phyloP scores from a whole-genome alignment of 2,888 invertebrate species.

The Kryphioiulus occultus region DNA sequence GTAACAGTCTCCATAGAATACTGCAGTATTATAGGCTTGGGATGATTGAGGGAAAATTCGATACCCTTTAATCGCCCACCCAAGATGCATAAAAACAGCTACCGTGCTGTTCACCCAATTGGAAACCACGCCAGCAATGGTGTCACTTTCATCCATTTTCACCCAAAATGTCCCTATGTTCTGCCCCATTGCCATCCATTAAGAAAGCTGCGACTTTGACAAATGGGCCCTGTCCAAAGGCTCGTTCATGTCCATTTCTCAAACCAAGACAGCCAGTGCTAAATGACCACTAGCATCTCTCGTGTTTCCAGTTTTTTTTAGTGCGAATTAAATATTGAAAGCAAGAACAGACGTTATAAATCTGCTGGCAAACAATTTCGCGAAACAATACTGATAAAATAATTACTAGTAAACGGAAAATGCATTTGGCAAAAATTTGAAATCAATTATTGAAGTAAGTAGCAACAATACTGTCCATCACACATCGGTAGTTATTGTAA shows the following conservation, averaged over 20 bases:
- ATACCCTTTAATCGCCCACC: background rate
- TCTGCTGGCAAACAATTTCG: background rate
- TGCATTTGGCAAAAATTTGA: background rate
- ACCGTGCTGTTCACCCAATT: background rate
- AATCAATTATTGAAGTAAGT: background rate
- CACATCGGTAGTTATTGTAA: too few relatives aligned
- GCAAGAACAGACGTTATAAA: background rate
- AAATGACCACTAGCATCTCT: background rate
- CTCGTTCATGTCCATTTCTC: background rate
- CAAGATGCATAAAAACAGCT: background rate
- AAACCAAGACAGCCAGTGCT: background rate
- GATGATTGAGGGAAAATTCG: background rate
- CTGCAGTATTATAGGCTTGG: background rate
- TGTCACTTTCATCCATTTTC: background rate
- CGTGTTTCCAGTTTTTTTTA: background rate
- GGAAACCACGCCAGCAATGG: background rate
- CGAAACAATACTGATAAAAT: background rate
- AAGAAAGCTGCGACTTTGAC: background rate
- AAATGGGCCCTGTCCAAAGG: background rate
- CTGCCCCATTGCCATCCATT: background rate
- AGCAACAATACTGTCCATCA: background rate
- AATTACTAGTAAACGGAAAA: background rate
- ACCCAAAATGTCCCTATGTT: background rate
- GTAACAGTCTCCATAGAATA: too few relatives aligned
- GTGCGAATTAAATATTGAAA: background rate